phyloP scores from a whole-genome alignment of 1,140 invertebrate species.

The Papilio helenus region DNA sequence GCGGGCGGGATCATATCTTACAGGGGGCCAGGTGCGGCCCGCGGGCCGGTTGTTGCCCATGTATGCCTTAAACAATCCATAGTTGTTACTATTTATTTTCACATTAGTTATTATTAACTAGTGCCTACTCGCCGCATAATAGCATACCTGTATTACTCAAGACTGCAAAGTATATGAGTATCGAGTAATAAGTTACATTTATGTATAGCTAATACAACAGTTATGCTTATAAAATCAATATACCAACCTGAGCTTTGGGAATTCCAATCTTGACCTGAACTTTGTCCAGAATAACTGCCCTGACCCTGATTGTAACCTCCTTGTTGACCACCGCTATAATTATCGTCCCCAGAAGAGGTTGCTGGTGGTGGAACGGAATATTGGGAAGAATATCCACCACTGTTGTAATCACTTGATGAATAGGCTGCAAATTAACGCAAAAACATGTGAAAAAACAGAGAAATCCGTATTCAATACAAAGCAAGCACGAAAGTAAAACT shows the following conservation, averaged over 20 bases:
- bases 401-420: slow-evolving; percentile 65
- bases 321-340: slow-evolving; percentile 59
- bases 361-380: slow-evolving; percentile 75
- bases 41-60: too few species aligned
- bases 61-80: too few species aligned
- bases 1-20: too few species aligned
- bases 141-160: too few species aligned
- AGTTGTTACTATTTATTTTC: too few species aligned
- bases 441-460: neutral
- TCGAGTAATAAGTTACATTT: neutral
- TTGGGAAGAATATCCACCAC: slow-evolving; percentile 68
- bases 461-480: slow-evolving; percentile 19
- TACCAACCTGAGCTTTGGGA: slow-evolving; percentile 64
- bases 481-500: slow-evolving; percentile 46
- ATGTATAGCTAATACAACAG: neutral
- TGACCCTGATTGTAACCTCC: slow-evolving; percentile 68
- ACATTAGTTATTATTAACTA: too few species aligned
- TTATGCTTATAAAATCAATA: neutral
- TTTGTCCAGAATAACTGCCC: slow-evolving; percentile 62
- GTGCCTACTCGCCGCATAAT: too few species aligned
- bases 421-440: slow-evolving; percentile 56
- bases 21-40: too few species aligned
- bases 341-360: slow-evolving; percentile 63
- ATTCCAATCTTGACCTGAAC: slow-evolving; percentile 66
- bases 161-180: neutral